phyloP scores from a whole-genome alignment of 2,113 vertebrate species.

The Herpetotheres cachinnans region DNA sequence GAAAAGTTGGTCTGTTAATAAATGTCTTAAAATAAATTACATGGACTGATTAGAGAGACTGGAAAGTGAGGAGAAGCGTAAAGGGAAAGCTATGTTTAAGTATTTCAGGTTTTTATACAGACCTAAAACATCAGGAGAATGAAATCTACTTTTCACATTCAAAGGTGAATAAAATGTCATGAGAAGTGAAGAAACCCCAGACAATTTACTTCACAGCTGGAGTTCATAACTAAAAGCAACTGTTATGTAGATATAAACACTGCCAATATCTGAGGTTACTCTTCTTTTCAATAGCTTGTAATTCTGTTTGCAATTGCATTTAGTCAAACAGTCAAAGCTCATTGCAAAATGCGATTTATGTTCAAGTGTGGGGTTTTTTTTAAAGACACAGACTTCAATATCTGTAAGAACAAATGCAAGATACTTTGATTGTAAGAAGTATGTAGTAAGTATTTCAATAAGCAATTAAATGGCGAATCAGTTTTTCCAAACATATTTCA shows the following conservation, averaged over 20 bases:
- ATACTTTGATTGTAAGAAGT: neutral
- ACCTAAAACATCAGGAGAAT: neutral
- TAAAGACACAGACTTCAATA: neutral
- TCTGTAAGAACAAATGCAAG: neutral
- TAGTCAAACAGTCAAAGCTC: neutral
- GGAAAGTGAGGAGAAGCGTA: neutral
- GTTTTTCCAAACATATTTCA: neutral
- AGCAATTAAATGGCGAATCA: neutral
- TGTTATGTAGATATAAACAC: neutral
- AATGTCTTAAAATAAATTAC: neutral
- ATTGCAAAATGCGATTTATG: neutral
- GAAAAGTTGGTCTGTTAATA: neutral
- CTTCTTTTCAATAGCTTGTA: neutral
- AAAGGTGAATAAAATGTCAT: slow-evolving; percentile 22
- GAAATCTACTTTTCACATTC: slow-evolving; percentile 1
- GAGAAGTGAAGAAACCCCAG: neutral
- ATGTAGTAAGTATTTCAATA: neutral
- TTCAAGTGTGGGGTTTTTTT: neutral
- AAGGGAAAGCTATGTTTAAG: neutral
- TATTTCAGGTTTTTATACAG: neutral
- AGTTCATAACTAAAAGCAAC: neutral
- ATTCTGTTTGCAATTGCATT: neutral
- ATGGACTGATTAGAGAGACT: neutral
- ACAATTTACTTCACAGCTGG: neutral
- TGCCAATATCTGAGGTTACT: neutral